Base-by-base conservation (phyloP, 2,797 vertebrate species). In the Trematomus bernacchii region DNA sequence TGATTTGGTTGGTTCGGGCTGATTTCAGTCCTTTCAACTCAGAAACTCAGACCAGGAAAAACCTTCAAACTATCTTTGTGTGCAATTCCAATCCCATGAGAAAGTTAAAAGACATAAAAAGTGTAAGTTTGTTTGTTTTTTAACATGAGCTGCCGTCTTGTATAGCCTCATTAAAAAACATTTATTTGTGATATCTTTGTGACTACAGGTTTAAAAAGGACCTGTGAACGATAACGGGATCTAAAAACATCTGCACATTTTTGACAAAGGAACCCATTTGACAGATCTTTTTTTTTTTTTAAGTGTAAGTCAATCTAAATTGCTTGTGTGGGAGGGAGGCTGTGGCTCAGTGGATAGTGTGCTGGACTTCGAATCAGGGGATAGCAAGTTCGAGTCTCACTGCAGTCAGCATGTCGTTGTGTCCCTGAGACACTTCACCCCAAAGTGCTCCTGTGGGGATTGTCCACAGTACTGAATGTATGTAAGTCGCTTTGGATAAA, bases 291-390 rank as follows among this genome's bases (percentile, higher is more conserved):
- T n/a, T n/a, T n/a, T n/a, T n/a, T n/a, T n/a, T n/a, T n/a, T n/a
- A n/a, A n/a, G 16, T 44, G 16, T 37, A 81, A 68, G 66, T 66
- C n/a, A n/a, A n/a, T n/a, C 65, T 12, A 73, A 53, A 37, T 54
- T 44, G 23, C 33, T 0, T 27, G 12, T n/a, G n/a, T n/a, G n/a
- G n/a, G n/a, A n/a, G n/a, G n/a, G n/a, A n/a, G n/a, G n/a, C n/a
- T n/a, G n/a, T n/a, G n/a, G n/a, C n/a, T n/a, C n/a, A n/a, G n/a
- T n/a, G n/a, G n/a, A n/a, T n/a, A n/a, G n/a, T n/a, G n/a, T n/a
- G n/a, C n/a, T n/a, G n/a, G n/a, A n/a, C n/a, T n/a, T n/a, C n/a
- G n/a, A n/a, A n/a, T n/a, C n/a, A n/a, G n/a, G n/a, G n/a, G n/a
- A n/a, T n/a, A n/a, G n/a, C n/a, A n/a, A n/a, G n/a, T n/a, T n/a